Evolutionary conservation across 2,797 vertebrate genomes (phyloP), one percentile per base, ranked within the genome.

Genomic region (Pseudochirops cupreus): DNA sequence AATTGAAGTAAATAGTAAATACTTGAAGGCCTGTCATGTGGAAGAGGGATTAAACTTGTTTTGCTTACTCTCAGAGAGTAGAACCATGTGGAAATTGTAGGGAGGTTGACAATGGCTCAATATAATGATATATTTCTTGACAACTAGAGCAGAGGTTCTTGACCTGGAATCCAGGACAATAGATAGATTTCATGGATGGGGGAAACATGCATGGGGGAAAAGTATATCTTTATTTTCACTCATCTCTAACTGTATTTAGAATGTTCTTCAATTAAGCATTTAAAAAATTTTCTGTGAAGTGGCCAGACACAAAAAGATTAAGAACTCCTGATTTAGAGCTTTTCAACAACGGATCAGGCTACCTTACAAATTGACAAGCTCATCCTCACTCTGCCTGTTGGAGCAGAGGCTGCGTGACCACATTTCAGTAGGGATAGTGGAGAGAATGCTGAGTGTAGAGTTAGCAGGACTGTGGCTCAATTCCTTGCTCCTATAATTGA

Each of bases 41-140:
- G 94, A 94, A 29, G 39, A 6, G 92, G 31, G 26, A 91, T 59
- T 62, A 39, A 93, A 93, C 13, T 14, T 6, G 52, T 52, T 46
- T 33, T 7, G 59, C 18, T 92, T 56, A 94, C 50, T 91, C 7
- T 24, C 91, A 56, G 90, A 90, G 90, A 95, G 90, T 82, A 82
- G 10, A 46, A 56, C 82, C 94, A 31, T 11, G 13, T 39, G 74
- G 74, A 95, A 31, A 93, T 95, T 31, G 1, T 95, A 92, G 89
- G 91, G 5, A 94, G 56, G 50, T 21, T 93, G 14, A 67, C 11
- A 67, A n/a, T 33, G 5, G 14, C 1, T 67, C 62, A n/a, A n/a
- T 67, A 67, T 18, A 67, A n/a, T 14, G 62, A 67, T 67, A 62
- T 14, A 67, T 67, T n/a, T 67, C 33, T 67, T n/a, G n/a, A n/a